These are phyloP conservation scores for Apteryx owenii DNA, from an alignment of 2,113 vertebrate genomes.

Conservation along the genomic window DNA sequence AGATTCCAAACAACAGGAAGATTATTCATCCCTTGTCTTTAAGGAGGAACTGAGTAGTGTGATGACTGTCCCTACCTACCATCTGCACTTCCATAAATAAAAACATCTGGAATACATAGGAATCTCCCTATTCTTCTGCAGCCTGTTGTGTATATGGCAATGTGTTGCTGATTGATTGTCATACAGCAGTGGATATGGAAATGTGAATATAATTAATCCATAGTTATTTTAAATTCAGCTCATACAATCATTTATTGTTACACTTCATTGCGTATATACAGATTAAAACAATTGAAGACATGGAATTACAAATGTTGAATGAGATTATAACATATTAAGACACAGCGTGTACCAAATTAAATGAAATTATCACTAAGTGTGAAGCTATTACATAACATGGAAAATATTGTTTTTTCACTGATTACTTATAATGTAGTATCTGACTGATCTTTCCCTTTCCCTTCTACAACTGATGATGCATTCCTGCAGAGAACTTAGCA, in stretches of 20 bases:
- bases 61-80: neutral
- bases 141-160: neutral
- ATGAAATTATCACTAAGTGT: neutral
- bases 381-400: neutral
- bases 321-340: neutral
- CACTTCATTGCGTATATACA: neutral
- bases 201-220: constrained; percentile 5
- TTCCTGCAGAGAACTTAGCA: neutral
- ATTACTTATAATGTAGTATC: neutral
- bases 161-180: neutral
- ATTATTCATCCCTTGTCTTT: neutral
- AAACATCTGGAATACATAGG: neutral
- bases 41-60: neutral
- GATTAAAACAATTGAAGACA: neutral
- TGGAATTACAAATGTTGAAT: neutral
- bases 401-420: neutral
- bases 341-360: neutral
- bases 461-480: neutral
- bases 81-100: neutral
- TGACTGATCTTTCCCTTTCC: neutral
- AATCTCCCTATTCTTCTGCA: neutral
- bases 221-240: neutral
- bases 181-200: neutral
- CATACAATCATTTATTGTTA: constrained; percentile 7
- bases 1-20: neutral